Evolutionary conservation across 2,113 vertebrate genomes (phyloP).

Genomic region (Nestor notabilis): DNA sequence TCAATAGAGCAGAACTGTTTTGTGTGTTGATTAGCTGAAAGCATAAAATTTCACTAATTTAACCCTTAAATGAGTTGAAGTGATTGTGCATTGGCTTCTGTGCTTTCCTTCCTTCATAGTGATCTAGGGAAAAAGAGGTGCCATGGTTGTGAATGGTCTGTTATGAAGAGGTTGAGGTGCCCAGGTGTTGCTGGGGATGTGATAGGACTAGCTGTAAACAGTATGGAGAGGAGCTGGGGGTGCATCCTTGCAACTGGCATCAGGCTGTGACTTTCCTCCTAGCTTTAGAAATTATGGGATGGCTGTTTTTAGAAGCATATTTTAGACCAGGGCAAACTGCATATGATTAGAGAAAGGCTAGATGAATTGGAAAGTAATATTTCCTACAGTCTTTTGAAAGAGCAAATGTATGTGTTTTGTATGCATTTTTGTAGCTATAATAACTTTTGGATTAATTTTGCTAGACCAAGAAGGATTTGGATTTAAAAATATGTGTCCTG

Average conservation of each 20-base stretch:
- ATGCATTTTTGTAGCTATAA: neutral
- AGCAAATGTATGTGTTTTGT: neutral
- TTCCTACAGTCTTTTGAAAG: neutral
- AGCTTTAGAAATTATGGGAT: neutral
- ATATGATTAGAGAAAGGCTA: neutral
- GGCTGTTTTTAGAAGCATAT: neutral
- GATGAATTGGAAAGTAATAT: neutral
- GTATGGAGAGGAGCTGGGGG: neutral
- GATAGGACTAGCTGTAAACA: neutral
- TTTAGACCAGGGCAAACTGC: neutral
- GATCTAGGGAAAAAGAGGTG: neutral
- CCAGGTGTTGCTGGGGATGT: neutral
- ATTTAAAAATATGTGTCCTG: neutral
- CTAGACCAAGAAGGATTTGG: neutral
- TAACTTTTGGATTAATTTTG: neutral
- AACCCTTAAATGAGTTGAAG: neutral
- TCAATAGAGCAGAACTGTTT: neutral
- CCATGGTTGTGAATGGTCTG: too few relatives aligned
- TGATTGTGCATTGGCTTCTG: neutral
- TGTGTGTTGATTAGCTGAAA: neutral
- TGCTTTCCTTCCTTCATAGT: neutral
- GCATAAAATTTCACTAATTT: neutral
- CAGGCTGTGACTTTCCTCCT: neutral
- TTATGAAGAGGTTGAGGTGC: neutral
- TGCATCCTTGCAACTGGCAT: neutral